phyloP scores from a whole-genome alignment of 2,797 vertebrate species.

The Thamnophis elegans region DNA sequence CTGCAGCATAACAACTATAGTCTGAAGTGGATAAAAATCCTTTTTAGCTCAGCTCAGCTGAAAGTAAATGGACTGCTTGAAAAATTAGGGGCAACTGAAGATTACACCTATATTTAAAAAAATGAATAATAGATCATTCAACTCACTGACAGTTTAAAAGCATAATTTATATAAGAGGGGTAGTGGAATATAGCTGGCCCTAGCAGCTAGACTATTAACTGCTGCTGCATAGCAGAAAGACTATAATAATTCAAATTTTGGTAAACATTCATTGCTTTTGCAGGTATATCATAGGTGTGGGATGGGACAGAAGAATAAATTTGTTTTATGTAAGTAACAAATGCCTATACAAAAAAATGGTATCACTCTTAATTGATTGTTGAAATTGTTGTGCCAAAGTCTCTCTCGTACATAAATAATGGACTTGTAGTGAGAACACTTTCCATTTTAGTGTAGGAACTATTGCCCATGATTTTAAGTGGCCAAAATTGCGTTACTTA shows the following conservation, averaged over 20 bases:
- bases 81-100: not conserved
- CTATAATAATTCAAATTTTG: not conserved
- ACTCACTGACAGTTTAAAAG: not conserved
- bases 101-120: not conserved
- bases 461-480: not conserved
- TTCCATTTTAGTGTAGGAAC: not conserved
- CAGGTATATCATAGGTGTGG: slow-evolving; percentile 76
- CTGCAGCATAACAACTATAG: not conserved
- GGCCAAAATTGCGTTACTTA: not conserved
- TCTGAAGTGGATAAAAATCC: not conserved
- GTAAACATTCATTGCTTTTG: slow-evolving; percentile 26
- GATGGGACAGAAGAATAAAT: slow-evolving; percentile 78
- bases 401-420: not conserved
- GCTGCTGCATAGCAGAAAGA: not conserved
- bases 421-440: not conserved
- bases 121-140: not conserved
- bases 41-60: not conserved
- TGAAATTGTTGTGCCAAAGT: not conserved
- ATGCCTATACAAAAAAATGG: too few species aligned
- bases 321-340: slow-evolving; percentile 76
- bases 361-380: not conserved
- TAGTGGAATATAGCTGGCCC: not conserved
- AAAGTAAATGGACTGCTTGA: not conserved
- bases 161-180: not conserved
- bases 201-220: not conserved